These are phyloP conservation scores for Lutraria rhynchaena DNA, from an alignment of 1,140 invertebrate genomes.

Conservation along the genomic window DNA sequence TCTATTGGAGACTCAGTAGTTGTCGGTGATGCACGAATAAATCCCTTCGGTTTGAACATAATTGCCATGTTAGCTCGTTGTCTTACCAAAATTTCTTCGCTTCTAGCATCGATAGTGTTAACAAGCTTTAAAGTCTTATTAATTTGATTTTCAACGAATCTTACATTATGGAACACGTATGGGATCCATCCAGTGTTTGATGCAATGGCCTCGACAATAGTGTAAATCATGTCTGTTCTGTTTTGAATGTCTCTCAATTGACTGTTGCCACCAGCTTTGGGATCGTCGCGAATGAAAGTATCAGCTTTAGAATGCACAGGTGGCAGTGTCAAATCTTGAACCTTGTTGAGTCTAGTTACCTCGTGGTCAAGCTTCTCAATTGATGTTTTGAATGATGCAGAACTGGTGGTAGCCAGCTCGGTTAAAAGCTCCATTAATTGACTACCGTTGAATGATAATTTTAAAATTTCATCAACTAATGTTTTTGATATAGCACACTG, in stretches of 20 bases:
- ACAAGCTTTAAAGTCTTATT: conserved; percentile 63
- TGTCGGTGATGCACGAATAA: background rate
- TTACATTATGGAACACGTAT: conserved; percentile 63
- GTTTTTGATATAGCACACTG: conserved; percentile 23
- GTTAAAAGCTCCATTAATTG: conserved; percentile 63
- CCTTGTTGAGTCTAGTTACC: conserved; percentile 58
- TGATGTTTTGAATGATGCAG: conserved; percentile 57
- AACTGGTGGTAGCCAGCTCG: conserved; percentile 63
- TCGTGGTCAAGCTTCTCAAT: conserved; percentile 61
- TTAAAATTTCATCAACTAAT: conserved; percentile 46
- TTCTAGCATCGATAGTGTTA: conserved; percentile 20
- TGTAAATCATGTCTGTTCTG: conserved; percentile 62
- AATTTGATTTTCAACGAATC: conserved; percentile 62
- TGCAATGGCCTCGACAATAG: conserved; percentile 63
- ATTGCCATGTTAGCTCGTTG: conserved; percentile 53
- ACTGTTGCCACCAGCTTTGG: conserved; percentile 3
- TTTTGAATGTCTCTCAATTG: conserved; percentile 58
- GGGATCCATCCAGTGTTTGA: conserved; percentile 74
- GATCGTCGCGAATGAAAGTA: conserved; percentile 23
- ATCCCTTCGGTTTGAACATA: conserved; percentile 48
- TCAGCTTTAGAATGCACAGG: background rate
- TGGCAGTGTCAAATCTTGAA: background rate
- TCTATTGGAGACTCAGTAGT: background rate
- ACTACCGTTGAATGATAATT: conserved; percentile 60
- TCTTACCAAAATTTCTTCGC: conserved; percentile 37